Base-by-base conservation (phyloP, 2,113 vertebrate species). In the Muntiacus muntjak region DNA sequence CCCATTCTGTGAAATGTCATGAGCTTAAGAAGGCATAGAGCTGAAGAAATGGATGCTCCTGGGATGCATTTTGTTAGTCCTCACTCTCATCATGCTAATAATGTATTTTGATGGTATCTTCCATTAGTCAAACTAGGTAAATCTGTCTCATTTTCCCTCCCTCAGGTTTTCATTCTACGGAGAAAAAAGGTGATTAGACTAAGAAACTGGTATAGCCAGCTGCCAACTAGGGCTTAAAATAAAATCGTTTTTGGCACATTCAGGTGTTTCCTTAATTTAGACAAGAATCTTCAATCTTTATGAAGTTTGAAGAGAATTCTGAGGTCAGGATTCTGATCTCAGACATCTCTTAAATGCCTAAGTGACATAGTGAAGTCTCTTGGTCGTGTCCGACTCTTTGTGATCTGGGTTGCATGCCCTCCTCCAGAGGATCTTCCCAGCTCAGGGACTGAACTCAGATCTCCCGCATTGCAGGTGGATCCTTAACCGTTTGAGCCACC, bases 141-240 rank as follows among this genome's bases (percentile, higher is more conserved):
- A 76, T 21, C 36, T 47, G 5, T 54, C 2, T 43, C 9, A 7
- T 58, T 16, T 52, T 3, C 8, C 33, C 3, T 45, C 6, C 40
- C 25, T 19, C 1, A 85, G 1, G 7, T 5, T 6, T 15, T 52
- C 8, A 58, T 17, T 50, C 10, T 52, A 40, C 1, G 0, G 12
- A 36, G 40, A 43, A 92, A 58, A 85, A 89, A 45, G 3, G 33
- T 3, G 7, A 33, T 93, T 26, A 30, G 16, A 4, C 33, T 36
- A 54, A 92, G 15, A 87, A 76, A 17, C 14, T 62, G 13, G 10
- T 9, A 28, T 5, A 67, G 5, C 5, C 1, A 7, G 9, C 4
- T 60, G 58, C 52, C 23, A 64, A 14, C 6, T 54, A 47, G 81
- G 7, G 12, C 2, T 3, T 85, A 40, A 19, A 10, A 9, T 10